Percentiles rank a stretch among this genome's conserved stretches.
These are phyloP conservation scores for Pteronura brasiliensis DNA, from an alignment of 2,113 vertebrate species.

Conservation along the genomic window DNA sequence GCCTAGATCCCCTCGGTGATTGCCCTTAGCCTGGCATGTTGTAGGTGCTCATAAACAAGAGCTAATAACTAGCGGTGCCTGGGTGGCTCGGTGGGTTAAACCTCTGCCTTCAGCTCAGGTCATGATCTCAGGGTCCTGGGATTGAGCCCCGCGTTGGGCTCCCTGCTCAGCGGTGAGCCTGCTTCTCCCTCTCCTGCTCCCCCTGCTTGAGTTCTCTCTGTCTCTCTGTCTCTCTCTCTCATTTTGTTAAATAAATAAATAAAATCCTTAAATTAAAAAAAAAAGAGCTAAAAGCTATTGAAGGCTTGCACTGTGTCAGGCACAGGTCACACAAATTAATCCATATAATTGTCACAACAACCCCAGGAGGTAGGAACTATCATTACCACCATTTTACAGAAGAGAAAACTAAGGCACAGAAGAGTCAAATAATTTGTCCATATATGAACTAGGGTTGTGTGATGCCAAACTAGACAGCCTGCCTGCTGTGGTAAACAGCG, in stretches of 20 bases:
- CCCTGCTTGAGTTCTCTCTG: too few relatives aligned
- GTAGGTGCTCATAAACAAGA: neutral
- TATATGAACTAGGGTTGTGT: neutral
- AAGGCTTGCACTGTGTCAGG: neutral
- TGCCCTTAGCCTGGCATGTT: neutral
- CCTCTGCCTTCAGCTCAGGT: too few relatives aligned
- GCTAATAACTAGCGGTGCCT: neutral
- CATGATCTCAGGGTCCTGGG: too few relatives aligned
- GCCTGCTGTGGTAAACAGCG: neutral
- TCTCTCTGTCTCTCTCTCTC: too few relatives aligned
- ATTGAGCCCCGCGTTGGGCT: rapidly evolving
- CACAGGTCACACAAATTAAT: neutral
- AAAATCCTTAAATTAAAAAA: neutral
- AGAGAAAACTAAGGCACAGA: neutral
- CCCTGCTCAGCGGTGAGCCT: too few relatives aligned
- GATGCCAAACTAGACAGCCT: neutral
- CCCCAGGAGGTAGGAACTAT: neutral
- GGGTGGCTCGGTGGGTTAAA: too few relatives aligned
- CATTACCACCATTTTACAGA: neutral
- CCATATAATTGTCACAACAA: neutral
- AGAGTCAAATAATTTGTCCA: neutral
- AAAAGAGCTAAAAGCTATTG: neutral
- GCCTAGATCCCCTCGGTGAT: neutral
- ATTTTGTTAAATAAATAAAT: too few relatives aligned
- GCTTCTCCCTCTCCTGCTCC: too few relatives aligned